phyloP scores from a whole-genome alignment of 2,113 vertebrate genomes.

The Sander lucioperca region DNA sequence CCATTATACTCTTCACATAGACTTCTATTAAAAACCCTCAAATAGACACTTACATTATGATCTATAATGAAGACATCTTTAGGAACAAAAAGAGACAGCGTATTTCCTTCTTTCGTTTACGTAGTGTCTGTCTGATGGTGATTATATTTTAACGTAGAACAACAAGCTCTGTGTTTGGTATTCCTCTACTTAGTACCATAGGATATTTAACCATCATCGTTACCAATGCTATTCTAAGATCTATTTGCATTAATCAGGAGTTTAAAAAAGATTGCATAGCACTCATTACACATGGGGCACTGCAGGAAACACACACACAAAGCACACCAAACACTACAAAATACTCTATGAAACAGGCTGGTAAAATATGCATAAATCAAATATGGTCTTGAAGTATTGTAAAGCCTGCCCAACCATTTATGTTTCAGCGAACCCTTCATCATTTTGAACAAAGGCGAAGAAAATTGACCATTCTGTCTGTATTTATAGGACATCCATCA shows the following conservation, averaged over 20 bases:
- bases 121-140: conserved; percentile 3
- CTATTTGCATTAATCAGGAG: conserved; percentile 61
- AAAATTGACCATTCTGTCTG: conserved; percentile 54
- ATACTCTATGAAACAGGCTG: conserved; percentile 29
- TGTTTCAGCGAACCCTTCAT: conserved; percentile 39
- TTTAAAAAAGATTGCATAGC: conserved; percentile 41
- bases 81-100: conserved; percentile 19
- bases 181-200: conserved; percentile 20
- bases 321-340: conserved; percentile 17
- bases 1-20: conserved; percentile 68
- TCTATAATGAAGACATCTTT: conserved; percentile 44
- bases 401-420: conserved; percentile 15
- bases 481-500: conserved; percentile 53
- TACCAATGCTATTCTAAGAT: conserved; percentile 55
- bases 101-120: conserved; percentile 27
- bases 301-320: conserved; percentile 9
- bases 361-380: conserved; percentile 45
- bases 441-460: conserved; percentile 54
- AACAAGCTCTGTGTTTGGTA: conserved; percentile 34
- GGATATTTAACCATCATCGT: conserved; percentile 47
- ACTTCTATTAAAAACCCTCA: conserved; percentile 67
- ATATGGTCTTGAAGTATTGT: conserved; percentile 21
- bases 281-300: conserved; percentile 41
- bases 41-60: conserved; percentile 57
- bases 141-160: conserved; percentile 33